phyloP scores from a whole-genome alignment of 2,797 vertebrate species.

The Anniella stebbinsi region DNA sequence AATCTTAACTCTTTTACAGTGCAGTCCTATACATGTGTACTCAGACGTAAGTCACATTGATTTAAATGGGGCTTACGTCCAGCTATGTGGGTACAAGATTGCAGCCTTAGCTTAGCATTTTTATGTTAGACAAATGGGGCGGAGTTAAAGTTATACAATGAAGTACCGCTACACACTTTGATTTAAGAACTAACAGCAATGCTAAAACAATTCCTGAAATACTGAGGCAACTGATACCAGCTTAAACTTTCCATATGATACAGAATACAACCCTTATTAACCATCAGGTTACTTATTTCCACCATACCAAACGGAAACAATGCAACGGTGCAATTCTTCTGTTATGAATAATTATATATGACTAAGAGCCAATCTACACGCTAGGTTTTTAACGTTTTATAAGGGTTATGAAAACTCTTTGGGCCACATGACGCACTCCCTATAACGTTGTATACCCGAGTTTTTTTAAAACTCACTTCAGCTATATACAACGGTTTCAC shows the following conservation, averaged over 20 bases:
- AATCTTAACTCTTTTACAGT: not conserved
- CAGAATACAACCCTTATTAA: constrained; percentile 19
- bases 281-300: constrained; percentile 28
- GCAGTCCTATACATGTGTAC: not conserved
- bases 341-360: constrained; percentile 38
- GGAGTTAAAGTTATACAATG: not conserved
- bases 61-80: not conserved
- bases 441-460: too few relatives aligned
- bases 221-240: constrained; percentile 49
- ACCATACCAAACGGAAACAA: constrained; percentile 49
- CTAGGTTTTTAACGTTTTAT: too few relatives aligned
- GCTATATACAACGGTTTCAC: too few relatives aligned
- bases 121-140: not conserved
- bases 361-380: too few relatives aligned
- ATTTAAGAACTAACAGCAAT: constrained; percentile 30
- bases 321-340: constrained; percentile 47
- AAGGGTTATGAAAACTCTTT: too few relatives aligned
- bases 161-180: not conserved
- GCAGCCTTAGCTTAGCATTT: not conserved
- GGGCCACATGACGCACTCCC: too few relatives aligned
- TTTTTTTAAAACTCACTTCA: too few relatives aligned
- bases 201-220: constrained; percentile 34
- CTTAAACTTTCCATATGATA: constrained; percentile 46
- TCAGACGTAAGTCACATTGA: not conserved
- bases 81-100: not conserved